Evolutionary conservation across 2,888 invertebrate genomes (phyloP), one percentile per base, ranked within the genome.

Genomic region (Parascotia fuliginaria): DNA sequence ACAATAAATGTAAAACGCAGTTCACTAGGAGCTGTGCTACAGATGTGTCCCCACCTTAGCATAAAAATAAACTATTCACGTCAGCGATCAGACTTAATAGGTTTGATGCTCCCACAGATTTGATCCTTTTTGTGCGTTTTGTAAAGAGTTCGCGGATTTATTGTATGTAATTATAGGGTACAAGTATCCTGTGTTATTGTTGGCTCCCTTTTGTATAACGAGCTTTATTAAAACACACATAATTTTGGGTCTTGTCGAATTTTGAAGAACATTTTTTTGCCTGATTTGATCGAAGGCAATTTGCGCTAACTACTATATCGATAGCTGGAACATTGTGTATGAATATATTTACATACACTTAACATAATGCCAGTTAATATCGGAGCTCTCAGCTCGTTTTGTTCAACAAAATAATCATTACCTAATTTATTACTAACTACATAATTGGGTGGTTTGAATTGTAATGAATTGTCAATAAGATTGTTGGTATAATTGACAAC

Each of bases 81-180:
- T 58, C 55, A 55, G 27, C 40, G 37, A 50, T 9, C 57, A 42
- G 51, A 46, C 60, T 62, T 57, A 28, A 54, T 56, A 49, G 51
- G 43, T 55, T 53, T 50, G 54, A 54, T 53, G 55, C 49, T 55
- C 52, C 1, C 4, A 40, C 28, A 69, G 65, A 70, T 72, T 64
- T 51, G 61, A 64, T 65, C 54, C 66, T 71, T 42, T 68, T 70
- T 72, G 57, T 70, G 65, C 64, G 56, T 69, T 65, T 70, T 52
- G 28, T 42, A 15, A 13, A 55, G 49, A 54, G 52, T 74, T 65
- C 65, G 79, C 79, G 67, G 73, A 84, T 81, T 86, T 84, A 86
- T 87, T 73, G 79, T 68, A 60, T 72, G 74, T 88, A 89, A 88
- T 89, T 77, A 84, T 66, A 68, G 87, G 83, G 77, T 81, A 59